Evolutionary conservation across 2,113 vertebrate species (phyloP), one percentile per base, ranked within the genome.

Genomic region (Muscicapa adusta): DNA sequence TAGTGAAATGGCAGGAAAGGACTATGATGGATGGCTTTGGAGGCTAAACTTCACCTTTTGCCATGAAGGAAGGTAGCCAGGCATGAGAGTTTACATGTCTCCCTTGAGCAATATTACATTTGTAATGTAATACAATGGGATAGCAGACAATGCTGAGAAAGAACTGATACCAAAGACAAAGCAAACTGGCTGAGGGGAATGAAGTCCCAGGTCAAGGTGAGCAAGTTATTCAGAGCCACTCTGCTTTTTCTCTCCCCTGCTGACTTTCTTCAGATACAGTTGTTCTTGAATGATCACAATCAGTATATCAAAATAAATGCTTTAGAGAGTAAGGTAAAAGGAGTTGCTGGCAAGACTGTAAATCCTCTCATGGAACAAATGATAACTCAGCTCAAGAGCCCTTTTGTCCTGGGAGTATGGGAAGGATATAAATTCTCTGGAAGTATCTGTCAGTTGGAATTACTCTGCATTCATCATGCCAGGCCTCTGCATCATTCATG

Each of bases 401-500:
- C 94, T 97, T 97, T 97, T 95, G 91, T 98, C 94, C 94, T 96
- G 86, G 65, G 58, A 96, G 72, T 56, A 67, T 22, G 12, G 75
- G 93, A 89, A 91, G 89, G 85, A 93, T 95, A 97, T 97, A 98
- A 98, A 98, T 98, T 97, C 89, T 96, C 93, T 79, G 79, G 94
- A 98, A 97, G 94, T 97, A 50, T 97, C 95, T 97, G 97, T 98
- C 94, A 18, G 58, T 75, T 2, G 85, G 96, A 98, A 97, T 98
- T 94, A 94, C 95, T 98, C 93, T 85, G 84, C 90, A 97, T 98
- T 97, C 94, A 97, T 98, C 97, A 97, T 93, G 92, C 51, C 91
- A 48, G 82, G 85, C 88, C 96, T 96, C 95, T 98, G 96, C 96
- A 98, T 98, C 97, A 97, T 98, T 98, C 97, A 97, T 98, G 97